Base-by-base conservation (phyloP, 2,113 vertebrate genomes). In the Dendropsophus ebraccatus region DNA sequence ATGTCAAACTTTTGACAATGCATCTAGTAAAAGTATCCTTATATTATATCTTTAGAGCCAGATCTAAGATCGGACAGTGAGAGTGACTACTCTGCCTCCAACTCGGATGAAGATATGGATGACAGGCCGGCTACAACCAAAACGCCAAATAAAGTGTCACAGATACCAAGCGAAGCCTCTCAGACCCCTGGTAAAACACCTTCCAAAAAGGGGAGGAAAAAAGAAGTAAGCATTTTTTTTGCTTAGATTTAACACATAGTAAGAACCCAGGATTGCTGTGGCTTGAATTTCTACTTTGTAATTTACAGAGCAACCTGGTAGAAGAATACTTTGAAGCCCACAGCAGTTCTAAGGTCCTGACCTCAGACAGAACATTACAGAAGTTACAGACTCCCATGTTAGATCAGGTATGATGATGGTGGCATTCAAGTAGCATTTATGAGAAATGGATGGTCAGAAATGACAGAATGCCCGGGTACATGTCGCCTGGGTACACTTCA, bases 311-410 rank as follows among this genome's bases (percentile, higher is more conserved):
- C 89, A 94, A 90, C 87, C 92, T 97, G 90, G 94, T 97, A 30
- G 96, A 98, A 89, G 96, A 98, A 70, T 99, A 99, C 88, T 99
- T 99, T 87, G 97, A 99, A 90, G 98, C 98, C 87, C 98, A 99
- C 19, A 96, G 97, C 90, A 98, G 94, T 92, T 98, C 97, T 23
- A 99, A 98, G 90, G 97, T 99, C 45, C 88, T 97, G 87, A 99
- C 98, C 0, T 99, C 97, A 0, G 97, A 99, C 86, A 94, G 96
- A 89, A 99, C 98, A 0, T 93, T 99, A 2, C 95, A 98, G 92
- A 98, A 96, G 83, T 87, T 99, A 47, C 94, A 89, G 88, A 96
- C 92, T 23, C 95, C 95, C 52, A 96, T 95, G 89, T 75, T 99
- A 60, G 94, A 96, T 92, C 96, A 97, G 96, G 98, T 99, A 89